phyloP scores from a whole-genome alignment of 1,140 invertebrate genomes.

The Lysiphlebus fabarum region DNA sequence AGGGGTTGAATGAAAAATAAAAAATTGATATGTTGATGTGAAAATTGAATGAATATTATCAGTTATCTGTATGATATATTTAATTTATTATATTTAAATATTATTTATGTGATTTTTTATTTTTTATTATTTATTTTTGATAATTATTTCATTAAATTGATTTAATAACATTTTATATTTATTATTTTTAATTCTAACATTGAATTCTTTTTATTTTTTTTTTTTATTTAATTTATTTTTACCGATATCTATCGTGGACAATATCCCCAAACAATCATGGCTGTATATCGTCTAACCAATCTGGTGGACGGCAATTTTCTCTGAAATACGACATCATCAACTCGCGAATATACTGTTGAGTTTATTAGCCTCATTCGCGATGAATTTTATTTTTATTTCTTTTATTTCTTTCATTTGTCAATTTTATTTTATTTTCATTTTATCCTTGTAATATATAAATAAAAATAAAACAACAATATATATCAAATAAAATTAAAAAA shows the following conservation, averaged over 20 bases:
- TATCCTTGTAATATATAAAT: too few species aligned
- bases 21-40: too few species aligned
- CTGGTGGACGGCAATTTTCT: constrained; percentile 52
- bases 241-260: not conserved
- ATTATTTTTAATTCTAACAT: constrained; percentile 6
- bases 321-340: constrained; percentile 56
- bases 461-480: too few species aligned
- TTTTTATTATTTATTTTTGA: too few species aligned
- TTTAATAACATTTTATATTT: not conserved
- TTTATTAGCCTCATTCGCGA: constrained; percentile 32
- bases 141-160: not conserved
- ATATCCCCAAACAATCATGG: constrained; percentile 22
- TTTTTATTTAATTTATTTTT: not conserved
- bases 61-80: too few species aligned
- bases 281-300: constrained; percentile 57
- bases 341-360: constrained; percentile 39
- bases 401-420: not conserved
- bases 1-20: too few species aligned
- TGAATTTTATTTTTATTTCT: constrained; percentile 9
- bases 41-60: too few species aligned
- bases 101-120: too few species aligned
- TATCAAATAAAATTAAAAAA: too few species aligned
- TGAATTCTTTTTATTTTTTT: constrained; percentile 37
- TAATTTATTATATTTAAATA: too few species aligned
- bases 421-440: not conserved